phyloP scores from a whole-genome alignment of 1,140 invertebrate species.

The Drosophila oshimai region DNA sequence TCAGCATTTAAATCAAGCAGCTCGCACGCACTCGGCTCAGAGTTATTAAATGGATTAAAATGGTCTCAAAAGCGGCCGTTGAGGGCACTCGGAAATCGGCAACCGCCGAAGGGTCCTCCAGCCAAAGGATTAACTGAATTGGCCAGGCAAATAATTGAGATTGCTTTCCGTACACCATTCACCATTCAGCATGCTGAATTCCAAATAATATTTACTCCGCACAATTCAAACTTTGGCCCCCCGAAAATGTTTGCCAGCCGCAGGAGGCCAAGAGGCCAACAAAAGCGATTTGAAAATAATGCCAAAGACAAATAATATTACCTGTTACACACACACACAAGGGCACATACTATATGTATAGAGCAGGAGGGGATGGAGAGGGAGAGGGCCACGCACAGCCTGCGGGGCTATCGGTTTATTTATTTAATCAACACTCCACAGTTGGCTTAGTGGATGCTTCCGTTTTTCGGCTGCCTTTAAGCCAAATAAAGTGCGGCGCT shows the following conservation, averaged over 20 bases:
- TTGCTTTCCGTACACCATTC: constrained; percentile 49
- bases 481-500: constrained; percentile 79
- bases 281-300: constrained; percentile 80
- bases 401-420: constrained; percentile 67
- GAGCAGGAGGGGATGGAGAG: not conserved
- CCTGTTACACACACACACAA: constrained; percentile 63
- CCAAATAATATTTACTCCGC: constrained; percentile 56
- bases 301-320: constrained; percentile 80
- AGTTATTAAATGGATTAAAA: constrained; percentile 63
- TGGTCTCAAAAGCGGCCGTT: constrained; percentile 48
- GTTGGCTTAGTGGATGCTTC: constrained; percentile 65
- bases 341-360: too few relatives aligned
- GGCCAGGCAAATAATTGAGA: constrained; percentile 59
- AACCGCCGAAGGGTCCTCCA: constrained; percentile 21
- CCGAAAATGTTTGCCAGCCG: constrained; percentile 34
- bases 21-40: constrained; percentile 28
- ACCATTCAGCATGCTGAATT: constrained; percentile 9
- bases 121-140: constrained; percentile 56
- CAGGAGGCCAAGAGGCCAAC: constrained; percentile 44
- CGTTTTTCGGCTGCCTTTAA: constrained; percentile 68
- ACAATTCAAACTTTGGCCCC: constrained; percentile 59
- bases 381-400: constrained; percentile 19
- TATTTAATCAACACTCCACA: constrained; percentile 81
- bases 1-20: constrained; percentile 62
- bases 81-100: constrained; percentile 28